These are phyloP conservation scores for Bombyx huttoni DNA, from an alignment of 2,888 invertebrate genomes.

Conservation along the genomic window DNA sequence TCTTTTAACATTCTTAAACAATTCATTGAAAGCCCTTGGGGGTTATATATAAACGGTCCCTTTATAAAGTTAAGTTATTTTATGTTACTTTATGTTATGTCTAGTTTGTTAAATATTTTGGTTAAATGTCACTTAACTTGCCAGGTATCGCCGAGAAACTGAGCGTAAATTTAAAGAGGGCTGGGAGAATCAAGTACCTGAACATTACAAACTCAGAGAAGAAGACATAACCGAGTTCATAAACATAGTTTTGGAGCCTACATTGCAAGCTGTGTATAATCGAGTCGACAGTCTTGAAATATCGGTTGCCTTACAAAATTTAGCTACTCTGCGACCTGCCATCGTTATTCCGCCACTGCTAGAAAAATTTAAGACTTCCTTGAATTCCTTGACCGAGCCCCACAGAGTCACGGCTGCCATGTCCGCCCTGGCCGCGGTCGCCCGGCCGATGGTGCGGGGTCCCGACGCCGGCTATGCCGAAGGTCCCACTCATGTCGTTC, in stretches of 20 bases:
- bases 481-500: conserved; percentile 86
- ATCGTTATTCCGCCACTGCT: conserved; percentile 86
- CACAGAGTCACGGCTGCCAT: conserved; percentile 84
- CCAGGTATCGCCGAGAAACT: conserved; percentile 77
- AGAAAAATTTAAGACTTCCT: conserved; percentile 83
- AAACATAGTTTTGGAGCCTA: conserved; percentile 79
- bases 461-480: conserved; percentile 75
- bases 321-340: conserved; percentile 85
- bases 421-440: conserved; percentile 78
- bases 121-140: conserved; percentile 1
- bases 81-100: too few species aligned
- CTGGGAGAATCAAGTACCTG: conserved; percentile 81
- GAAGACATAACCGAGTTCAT: conserved; percentile 87
- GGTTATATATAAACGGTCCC: too few species aligned
- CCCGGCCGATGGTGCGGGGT: conserved; percentile 75
- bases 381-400: conserved; percentile 91
- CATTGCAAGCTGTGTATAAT: conserved; percentile 85
- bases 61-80: too few species aligned
- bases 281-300: conserved; percentile 76
- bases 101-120: too few species aligned
- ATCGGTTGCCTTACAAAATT: conserved; percentile 78
- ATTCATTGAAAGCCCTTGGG: too few species aligned
- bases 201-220: conserved; percentile 80
- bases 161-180: conserved; percentile 63
- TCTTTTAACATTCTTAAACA: background rate